Evolutionary conservation across 2,797 vertebrate species (phyloP), one percentile per base, ranked within the genome.

Genomic region (Petrocephalus sullivani): DNA sequence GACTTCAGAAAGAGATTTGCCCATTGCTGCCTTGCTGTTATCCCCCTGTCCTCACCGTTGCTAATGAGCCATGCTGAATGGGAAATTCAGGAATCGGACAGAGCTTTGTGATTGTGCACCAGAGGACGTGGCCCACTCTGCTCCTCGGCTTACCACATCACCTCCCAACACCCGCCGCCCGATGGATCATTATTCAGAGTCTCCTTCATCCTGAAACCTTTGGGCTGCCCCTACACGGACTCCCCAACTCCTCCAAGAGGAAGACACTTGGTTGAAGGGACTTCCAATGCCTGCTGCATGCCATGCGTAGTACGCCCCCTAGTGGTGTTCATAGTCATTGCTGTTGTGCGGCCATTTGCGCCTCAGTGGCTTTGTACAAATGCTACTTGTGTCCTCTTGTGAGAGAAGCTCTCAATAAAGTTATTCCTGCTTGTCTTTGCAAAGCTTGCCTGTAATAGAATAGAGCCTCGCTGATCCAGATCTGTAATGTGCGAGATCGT

Each of bases 381-480:
- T 54, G 90, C 91, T 91, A 90, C 91, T 86, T 88, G 89, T 91
- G 90, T 91, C 90, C 90, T 89, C 87, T 89, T 91, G 90, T 93
- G 91, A 91, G 88, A 91, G 85, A 89, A 89, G 89, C n/a, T 64
- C 19, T 14, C 57, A 87, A 87, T 87, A 87, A 87, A 87, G 21
- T 46, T 41, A 67, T 19, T 28, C 85, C 41, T 61, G 57, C 58
- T 86, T 64, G 58, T 87, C 37, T 87, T 64, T 86, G 57, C 56
- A 58, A 86, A 46, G 56, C 81, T 83, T 28, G 53, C 49, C n/a
- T 83, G 46, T 83, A 51, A 53, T 12, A 21, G n/a, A 46, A 54
- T 71, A 28, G n/a, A 53, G 49, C 49, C 3, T 49, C n/a, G 10
- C 21, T 83, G 49, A 10, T 23, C 21, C 81, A 46, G 71, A 16